Evolutionary conservation across 1,140 invertebrate genomes (phyloP).

Genomic region (Coenobita brevimanus): DNA sequence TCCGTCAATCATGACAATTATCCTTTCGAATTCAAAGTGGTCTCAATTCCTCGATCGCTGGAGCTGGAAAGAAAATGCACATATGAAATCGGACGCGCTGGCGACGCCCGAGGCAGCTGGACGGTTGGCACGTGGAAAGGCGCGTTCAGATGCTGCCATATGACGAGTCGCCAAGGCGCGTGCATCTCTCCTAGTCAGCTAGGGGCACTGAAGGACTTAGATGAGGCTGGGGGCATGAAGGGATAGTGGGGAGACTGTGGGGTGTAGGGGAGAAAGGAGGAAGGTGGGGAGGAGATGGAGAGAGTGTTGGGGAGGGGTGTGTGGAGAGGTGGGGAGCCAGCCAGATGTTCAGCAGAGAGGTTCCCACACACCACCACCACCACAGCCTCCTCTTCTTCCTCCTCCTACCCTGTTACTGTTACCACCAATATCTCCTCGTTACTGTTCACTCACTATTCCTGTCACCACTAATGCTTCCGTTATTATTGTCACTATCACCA

Average conservation of each 20-base stretch:
- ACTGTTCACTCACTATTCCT: neutral
- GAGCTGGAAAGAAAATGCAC: too few relatives aligned
- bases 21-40: too few relatives aligned
- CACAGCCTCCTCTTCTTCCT: neutral
- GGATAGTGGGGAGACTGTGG: too few relatives aligned
- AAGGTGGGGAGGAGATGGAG: neutral
- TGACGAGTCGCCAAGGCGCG: neutral
- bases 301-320: neutral
- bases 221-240: too few relatives aligned
- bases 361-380: slow-evolving; percentile 8
- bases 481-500: neutral
- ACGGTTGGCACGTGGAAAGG: slow-evolving; percentile 47
- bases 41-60: too few relatives aligned
- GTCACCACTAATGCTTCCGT: too few relatives aligned
- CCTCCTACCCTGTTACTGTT: too few relatives aligned
- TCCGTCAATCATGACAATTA: too few relatives aligned
- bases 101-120: slow-evolving; percentile 48
- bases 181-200: too few relatives aligned
- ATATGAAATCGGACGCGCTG: slow-evolving; percentile 15
- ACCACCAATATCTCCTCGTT: neutral
- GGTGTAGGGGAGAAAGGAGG: neutral
- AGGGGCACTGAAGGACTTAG: too few relatives aligned
- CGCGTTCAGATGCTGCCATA: slow-evolving; percentile 55
- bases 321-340: neutral
- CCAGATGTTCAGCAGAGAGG: slow-evolving; percentile 33